phyloP scores from a whole-genome alignment of 1,140 invertebrate species.

The Cephus cinctus region DNA sequence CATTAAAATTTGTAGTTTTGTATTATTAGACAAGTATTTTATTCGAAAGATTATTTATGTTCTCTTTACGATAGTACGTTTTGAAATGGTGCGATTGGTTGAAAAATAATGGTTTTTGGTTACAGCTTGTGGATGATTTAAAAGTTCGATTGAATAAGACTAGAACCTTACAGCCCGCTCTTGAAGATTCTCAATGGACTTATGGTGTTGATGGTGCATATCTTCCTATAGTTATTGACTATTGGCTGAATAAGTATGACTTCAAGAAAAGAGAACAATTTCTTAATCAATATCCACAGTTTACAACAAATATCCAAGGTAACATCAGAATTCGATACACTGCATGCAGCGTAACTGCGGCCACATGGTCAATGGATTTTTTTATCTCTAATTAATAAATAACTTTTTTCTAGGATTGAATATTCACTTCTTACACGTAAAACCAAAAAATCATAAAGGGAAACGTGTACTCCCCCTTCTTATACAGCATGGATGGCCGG shows the following conservation, averaged over 20 bases:
- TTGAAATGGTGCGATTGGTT: background rate
- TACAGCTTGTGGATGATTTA: conserved; percentile 54
- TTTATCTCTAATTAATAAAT: conserved; percentile 41
- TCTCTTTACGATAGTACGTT: background rate
- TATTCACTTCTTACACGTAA: conserved; percentile 73
- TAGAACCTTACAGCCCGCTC: conserved; percentile 57
- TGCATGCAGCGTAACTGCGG: background rate
- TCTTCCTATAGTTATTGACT: conserved; percentile 65
- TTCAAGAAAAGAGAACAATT: conserved; percentile 68
- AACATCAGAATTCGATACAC: conserved; percentile 39
- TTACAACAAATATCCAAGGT: conserved; percentile 70
- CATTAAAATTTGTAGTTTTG: background rate
- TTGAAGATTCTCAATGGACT: conserved; percentile 69
- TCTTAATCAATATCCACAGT: conserved; percentile 74
- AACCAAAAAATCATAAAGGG: conserved; percentile 50
- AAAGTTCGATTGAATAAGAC: conserved; percentile 60
- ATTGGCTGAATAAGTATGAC: conserved; percentile 74
- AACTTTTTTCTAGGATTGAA: conserved; percentile 60
- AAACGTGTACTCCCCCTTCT: conserved; percentile 66
- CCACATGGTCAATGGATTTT: conserved; percentile 55
- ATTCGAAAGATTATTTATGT: background rate
- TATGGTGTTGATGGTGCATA: conserved; percentile 77
- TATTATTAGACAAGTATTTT: background rate
- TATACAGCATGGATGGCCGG: conserved; percentile 85
- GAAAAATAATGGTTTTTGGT: background rate